Conservation (phyloP, 2,113 vertebrate species). For the Mesoclemmys tuberculata region DNA sequence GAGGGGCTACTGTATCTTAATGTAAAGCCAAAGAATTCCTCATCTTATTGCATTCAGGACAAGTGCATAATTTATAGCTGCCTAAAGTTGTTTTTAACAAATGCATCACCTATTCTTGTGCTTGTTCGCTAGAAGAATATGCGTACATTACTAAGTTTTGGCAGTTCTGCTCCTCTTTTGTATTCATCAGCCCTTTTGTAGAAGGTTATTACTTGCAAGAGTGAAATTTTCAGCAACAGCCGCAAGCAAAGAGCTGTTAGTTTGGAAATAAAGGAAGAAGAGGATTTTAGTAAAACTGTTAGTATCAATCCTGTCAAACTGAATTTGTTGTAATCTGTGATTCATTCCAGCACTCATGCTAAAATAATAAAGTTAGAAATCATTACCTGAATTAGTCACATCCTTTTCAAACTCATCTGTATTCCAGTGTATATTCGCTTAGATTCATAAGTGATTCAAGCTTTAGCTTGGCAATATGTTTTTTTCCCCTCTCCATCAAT, state of each 20-base stretch:
- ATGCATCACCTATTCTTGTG: neutral
- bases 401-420: slow-evolving; percentile 4
- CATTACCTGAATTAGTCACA: slow-evolving; percentile 15
- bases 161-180: neutral
- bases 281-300: neutral
- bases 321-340: slow-evolving; percentile 21
- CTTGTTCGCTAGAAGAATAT: slow-evolving; percentile 4
- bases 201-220: neutral
- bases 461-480: neutral
- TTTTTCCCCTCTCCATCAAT: neutral
- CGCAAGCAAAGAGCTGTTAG: neutral
- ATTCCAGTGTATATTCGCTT: neutral
- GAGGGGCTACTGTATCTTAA: neutral
- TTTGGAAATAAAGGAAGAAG: slow-evolving; percentile 33
- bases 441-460: neutral
- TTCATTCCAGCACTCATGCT: slow-evolving; percentile 1
- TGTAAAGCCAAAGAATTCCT: neutral
- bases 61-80: slow-evolving; percentile 11
- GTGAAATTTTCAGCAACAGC: slow-evolving; percentile 11
- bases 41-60: neutral
- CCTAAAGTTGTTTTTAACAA: neutral
- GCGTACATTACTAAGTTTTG: neutral
- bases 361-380: slow-evolving; percentile 18
- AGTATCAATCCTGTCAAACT: slow-evolving; percentile 1
- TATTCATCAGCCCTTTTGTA: neutral